Evolutionary conservation across 1,140 invertebrate species (phyloP), one percentile per base, ranked within the genome.

Genomic region (Drosophila kikkawai): DNA sequence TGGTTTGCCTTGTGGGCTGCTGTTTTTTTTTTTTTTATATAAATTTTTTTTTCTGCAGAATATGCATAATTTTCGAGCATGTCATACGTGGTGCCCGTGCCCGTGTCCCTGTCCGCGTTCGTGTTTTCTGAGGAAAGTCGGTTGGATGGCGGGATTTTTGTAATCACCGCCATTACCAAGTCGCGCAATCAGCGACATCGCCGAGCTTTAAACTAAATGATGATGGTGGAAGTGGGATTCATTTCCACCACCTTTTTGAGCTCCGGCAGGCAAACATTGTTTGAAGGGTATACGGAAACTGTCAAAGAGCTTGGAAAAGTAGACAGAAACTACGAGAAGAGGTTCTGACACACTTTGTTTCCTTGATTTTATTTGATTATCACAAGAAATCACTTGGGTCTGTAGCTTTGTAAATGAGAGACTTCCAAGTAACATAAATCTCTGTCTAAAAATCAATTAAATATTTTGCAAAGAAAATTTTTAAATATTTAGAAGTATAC

Each of bases 61-160:
- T 84, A 90, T 88, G 84, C 84, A 90, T 88, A 88, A 90, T 88
- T 88, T 86, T 80, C 68, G 59, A 80, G 85, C 84, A 81, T 75
- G 85, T 84, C 80, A 88, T 84, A 87, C 83, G 83, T 80, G 80
- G 79, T 58, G 42, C 17, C 34, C 37, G 61, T 58, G 63, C 67
- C 42, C 50, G 22, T 79, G 47, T 37, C 19, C 65, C 19, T 51
- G 53, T 11, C 53, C 45, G 36, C 44, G 69, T 50, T 68, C 45
- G 19, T 67, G 69, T 57, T 68, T 34, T 69, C 9, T 8, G 36
- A n/a, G n/a, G 22, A 13, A 56, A 64, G 58, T 50, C 19, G 58
- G 44, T 39, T 34, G 63, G 44, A 34, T 32, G 37, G 36, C 53
- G 53, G 34, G 53, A 73, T 88, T 88, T 87, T 87, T 87, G 81